Conservation (phyloP, 1,140 invertebrate genomes). For the Tyrophagus putrescentiae region DNA sequence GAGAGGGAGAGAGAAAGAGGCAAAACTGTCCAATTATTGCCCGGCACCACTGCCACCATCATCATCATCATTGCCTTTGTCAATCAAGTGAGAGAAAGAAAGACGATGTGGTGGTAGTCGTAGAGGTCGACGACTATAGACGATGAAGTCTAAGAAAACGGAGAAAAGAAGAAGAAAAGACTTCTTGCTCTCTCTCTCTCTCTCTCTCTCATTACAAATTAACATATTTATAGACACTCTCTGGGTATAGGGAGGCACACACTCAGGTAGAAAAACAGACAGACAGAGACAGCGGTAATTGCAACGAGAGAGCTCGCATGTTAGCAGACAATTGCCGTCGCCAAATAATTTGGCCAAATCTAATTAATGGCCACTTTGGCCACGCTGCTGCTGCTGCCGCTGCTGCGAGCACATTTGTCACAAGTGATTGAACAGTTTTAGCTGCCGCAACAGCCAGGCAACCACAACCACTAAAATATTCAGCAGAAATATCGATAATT, state of each 20-base stretch:
- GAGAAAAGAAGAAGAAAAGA: neutral
- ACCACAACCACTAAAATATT: too few relatives aligned
- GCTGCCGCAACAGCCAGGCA: too few relatives aligned
- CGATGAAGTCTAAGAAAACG: neutral
- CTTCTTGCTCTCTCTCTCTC: neutral
- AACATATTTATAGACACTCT: conserved; percentile 16
- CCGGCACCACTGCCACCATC: neutral
- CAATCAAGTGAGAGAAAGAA: neutral
- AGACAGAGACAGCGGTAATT: neutral
- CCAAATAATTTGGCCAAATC: neutral
- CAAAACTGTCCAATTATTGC: neutral
- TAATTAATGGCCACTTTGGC: too few relatives aligned
- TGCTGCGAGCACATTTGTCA: neutral
- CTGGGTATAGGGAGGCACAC: neutral
- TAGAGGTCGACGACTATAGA: neutral
- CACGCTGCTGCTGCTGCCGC: neutral
- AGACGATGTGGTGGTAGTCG: too few relatives aligned
- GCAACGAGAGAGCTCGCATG: neutral
- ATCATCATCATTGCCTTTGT: neutral
- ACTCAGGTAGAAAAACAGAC: neutral
- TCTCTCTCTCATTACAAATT: neutral
- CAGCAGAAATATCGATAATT: too few relatives aligned
- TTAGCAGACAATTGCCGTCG: neutral
- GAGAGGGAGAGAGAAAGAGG: neutral
- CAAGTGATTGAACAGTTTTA: too few relatives aligned